These are phyloP conservation scores for Numenius phaeopus DNA, from an alignment of 2,797 vertebrate species.

Conservation along the genomic window DNA sequence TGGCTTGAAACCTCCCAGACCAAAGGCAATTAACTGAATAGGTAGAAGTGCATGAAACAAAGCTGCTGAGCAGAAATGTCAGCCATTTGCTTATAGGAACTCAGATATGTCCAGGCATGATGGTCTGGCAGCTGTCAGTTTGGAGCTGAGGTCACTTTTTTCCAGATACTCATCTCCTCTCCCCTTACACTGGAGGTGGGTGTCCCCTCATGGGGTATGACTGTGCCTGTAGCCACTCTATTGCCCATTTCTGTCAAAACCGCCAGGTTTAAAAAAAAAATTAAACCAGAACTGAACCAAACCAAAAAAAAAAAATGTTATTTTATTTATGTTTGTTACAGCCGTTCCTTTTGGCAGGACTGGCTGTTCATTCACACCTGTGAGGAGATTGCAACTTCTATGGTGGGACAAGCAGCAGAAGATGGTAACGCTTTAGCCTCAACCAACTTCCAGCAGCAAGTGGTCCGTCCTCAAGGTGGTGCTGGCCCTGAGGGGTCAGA, in stretches of 20 bases:
- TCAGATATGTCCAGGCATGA: no score
- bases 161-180: no score
- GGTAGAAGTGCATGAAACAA: no score
- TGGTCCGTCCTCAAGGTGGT: not conserved
- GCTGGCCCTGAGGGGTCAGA: not conserved
- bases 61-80: no score
- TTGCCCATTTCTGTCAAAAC: not conserved
- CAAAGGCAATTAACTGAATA: no score
- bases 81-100: no score
- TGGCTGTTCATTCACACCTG: not conserved
- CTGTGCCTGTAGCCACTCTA: not conserved
- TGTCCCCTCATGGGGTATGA: not conserved
- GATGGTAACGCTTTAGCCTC: not conserved
- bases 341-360: not conserved
- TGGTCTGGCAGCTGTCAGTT: no score
- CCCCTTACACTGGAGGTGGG: not conserved
- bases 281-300: not conserved
- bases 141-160: no score
- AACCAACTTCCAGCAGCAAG: not conserved
- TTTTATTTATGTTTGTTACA: not conserved
- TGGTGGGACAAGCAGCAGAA: not conserved
- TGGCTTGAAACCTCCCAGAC: no score
- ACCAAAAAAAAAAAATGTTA: fast-evolving
- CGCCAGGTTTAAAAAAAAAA: not conserved
- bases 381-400: not conserved